phyloP scores from a whole-genome alignment of 2,113 vertebrate genomes.

The Microcebus jonahi region DNA sequence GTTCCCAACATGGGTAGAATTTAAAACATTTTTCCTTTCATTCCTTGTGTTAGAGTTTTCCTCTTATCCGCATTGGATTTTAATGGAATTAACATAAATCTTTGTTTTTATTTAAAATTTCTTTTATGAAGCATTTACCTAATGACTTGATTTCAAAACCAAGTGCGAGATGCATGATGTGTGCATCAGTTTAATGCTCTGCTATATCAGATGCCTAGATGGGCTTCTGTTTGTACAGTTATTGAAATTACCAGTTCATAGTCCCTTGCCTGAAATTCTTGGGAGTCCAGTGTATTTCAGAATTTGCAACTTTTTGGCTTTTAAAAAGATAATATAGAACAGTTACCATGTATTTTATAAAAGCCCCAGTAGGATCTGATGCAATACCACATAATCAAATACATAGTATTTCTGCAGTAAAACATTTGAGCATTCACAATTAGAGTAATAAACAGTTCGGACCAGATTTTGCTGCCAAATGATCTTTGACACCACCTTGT shows the following conservation, averaged over 20 bases:
- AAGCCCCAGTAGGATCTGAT: neutral
- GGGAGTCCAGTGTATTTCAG: neutral
- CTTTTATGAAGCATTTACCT: neutral
- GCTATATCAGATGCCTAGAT: neutral
- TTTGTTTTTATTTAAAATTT: neutral
- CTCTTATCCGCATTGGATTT: neutral
- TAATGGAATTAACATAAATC: constrained; percentile 8
- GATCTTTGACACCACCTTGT: neutral
- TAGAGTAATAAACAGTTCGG: neutral
- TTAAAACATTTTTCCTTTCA: neutral
- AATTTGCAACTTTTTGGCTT: constrained; percentile 13
- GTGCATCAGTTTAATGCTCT: neutral
- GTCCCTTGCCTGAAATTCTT: neutral
- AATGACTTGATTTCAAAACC: constrained; percentile 32
- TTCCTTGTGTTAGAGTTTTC: neutral
- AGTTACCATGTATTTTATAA: neutral
- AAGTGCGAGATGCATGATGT: neutral
- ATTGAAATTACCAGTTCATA: neutral
- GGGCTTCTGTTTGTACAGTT: neutral
- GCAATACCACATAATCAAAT: neutral
- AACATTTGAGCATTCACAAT: neutral
- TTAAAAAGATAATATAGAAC: neutral
- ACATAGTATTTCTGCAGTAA: neutral
- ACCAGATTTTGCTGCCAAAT: constrained; percentile 38
- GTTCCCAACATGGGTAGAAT: neutral